Percentiles rank a stretch among this genome's conserved stretches.
These are phyloP conservation scores for Hapalemur alaotrensis DNA, from an alignment of 2,797 vertebrate species.

Conservation along the genomic window DNA sequence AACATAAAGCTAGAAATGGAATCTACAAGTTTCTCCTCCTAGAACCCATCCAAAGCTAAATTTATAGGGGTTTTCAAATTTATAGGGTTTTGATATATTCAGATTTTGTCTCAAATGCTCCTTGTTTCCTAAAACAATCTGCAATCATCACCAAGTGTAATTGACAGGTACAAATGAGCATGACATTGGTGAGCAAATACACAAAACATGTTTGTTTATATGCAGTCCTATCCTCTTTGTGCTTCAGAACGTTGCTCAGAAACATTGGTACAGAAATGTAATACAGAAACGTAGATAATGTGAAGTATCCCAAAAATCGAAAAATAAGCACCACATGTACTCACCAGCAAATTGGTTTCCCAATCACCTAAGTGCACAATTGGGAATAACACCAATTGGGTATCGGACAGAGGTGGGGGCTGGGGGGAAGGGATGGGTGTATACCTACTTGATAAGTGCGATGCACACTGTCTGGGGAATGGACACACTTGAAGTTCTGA, in stretches of 20 bases:
- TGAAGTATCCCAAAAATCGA: too few relatives aligned
- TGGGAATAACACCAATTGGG: too few relatives aligned
- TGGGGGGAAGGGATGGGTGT: too few relatives aligned
- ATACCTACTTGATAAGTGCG: too few relatives aligned
- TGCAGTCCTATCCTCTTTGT: background rate
- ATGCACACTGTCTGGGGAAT: too few relatives aligned
- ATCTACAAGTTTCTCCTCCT: background rate
- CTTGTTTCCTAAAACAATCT: background rate
- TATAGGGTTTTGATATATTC: background rate
- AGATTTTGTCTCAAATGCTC: background rate
- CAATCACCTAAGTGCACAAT: too few relatives aligned
- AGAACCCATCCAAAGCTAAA: background rate
- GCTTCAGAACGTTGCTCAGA: slow-evolving; percentile 2
- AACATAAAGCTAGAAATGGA: background rate
- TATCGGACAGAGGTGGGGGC: too few relatives aligned
- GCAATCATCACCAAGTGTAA: background rate
- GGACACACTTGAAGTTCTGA: too few relatives aligned
- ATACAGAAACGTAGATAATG: background rate
- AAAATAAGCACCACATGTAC: too few relatives aligned
- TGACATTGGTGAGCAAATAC: background rate
- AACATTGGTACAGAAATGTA: background rate
- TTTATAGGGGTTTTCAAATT: background rate
- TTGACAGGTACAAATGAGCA: background rate
- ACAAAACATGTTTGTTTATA: background rate
- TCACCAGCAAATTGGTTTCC: too few relatives aligned